These are phyloP conservation scores for Orchestia grillus DNA, from an alignment of 1,140 invertebrate genomes.

Conservation along the genomic window DNA sequence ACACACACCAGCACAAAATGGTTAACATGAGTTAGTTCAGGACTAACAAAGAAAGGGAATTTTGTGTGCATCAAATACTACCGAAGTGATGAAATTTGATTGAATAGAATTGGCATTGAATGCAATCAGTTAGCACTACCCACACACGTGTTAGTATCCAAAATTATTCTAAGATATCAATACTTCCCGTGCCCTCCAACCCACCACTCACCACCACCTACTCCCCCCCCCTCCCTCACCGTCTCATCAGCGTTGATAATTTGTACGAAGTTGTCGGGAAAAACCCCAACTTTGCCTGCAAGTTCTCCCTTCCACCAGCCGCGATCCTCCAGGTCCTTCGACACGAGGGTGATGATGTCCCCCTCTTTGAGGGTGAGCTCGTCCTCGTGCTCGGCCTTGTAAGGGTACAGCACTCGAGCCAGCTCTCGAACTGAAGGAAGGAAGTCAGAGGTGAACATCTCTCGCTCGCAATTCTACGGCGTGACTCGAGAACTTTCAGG, in stretches of 20 bases:
- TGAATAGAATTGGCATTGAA: too few species aligned
- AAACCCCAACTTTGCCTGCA: conserved; percentile 88
- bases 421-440: conserved; percentile 76
- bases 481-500: too few species aligned
- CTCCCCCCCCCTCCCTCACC: conserved; percentile 63
- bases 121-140: too few species aligned
- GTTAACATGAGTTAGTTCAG: not conserved
- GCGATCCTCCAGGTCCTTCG: conserved; percentile 89
- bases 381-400: conserved; percentile 92
- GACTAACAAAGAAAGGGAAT: not conserved
- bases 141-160: too few species aligned
- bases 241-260: conserved; percentile 73
- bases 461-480: too few species aligned
- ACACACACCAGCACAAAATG: too few species aligned
- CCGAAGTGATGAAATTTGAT: too few species aligned
- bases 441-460: too few species aligned
- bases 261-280: conserved; percentile 97
- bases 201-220: too few species aligned
- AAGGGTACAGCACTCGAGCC: conserved; percentile 90
- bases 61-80: too few species aligned
- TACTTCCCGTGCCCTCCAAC: too few species aligned
- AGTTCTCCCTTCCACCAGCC: conserved; percentile 97
- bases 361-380: conserved; percentile 91
- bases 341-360: conserved; percentile 89
- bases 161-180: too few species aligned